Evolutionary conservation across 2,797 vertebrate species (phyloP).

Genomic region (Euphonia xanthogaster): DNA sequence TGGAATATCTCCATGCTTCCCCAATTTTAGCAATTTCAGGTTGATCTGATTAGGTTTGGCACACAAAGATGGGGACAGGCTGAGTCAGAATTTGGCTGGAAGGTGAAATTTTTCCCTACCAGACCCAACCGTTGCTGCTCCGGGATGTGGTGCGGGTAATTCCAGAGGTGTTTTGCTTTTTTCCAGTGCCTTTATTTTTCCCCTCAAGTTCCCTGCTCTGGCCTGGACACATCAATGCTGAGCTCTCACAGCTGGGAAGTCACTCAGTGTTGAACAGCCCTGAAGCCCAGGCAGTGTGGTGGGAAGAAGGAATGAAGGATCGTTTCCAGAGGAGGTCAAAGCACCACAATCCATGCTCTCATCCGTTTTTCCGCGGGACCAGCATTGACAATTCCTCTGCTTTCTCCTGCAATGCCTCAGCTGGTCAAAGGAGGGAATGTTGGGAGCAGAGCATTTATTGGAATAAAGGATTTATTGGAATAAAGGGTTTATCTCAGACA

Average conservation of each 20-base stretch:
- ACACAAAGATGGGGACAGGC: neutral
- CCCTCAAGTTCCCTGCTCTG: neutral
- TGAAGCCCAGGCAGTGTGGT: neutral
- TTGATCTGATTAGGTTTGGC: neutral
- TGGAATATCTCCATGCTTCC: neutral
- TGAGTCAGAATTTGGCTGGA: constrained; percentile 33
- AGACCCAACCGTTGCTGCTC: neutral
- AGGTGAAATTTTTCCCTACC: neutral
- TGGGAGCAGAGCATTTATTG: neutral
- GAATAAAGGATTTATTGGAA: neutral
- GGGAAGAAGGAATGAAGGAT: neutral
- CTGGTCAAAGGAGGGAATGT: neutral
- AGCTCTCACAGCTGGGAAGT: constrained; percentile 28
- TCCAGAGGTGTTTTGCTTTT: neutral
- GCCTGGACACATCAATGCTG: neutral
- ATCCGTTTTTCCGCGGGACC: neutral
- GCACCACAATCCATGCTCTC: neutral
- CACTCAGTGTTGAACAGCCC: neutral
- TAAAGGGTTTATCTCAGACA: neutral
- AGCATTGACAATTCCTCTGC: neutral
- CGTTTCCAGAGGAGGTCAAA: neutral
- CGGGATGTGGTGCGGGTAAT: neutral
- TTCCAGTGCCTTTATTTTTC: constrained; percentile 18
- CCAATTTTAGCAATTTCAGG: neutral
- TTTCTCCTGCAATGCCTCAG: neutral